Evolutionary conservation across 2,113 vertebrate species (phyloP).

Genomic region (Plecturocebus donacophilus): DNA sequence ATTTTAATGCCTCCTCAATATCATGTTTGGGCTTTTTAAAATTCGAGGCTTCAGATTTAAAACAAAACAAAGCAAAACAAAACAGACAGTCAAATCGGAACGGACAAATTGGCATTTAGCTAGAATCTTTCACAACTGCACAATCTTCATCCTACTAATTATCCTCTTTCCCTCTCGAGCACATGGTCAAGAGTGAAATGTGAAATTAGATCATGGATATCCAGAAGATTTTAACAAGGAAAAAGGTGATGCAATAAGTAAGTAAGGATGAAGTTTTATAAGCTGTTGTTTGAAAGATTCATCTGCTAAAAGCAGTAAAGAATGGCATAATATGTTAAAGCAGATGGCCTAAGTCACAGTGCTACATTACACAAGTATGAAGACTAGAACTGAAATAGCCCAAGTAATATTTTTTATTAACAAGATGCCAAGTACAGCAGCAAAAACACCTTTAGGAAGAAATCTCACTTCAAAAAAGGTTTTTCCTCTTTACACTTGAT

Average conservation of each 20-base stretch:
- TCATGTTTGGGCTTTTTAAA: neutral
- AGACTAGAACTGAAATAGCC: constrained; percentile 39
- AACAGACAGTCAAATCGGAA: neutral
- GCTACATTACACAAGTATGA: neutral
- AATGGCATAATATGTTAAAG: neutral
- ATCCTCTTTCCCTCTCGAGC: neutral
- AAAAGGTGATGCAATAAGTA: neutral
- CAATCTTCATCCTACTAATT: neutral
- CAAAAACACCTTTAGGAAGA: constrained; percentile 33
- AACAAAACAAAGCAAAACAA: constrained; percentile 15
- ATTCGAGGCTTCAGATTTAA: constrained; percentile 4
- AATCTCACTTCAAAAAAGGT: constrained; percentile 50
- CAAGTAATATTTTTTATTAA: constrained; percentile 29
- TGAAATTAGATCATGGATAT: neutral
- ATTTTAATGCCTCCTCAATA: neutral
- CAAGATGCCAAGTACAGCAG: constrained; percentile 56
- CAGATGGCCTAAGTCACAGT: constrained; percentile 43
- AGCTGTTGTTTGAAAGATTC: constrained; percentile 2
- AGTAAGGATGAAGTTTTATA: neutral
- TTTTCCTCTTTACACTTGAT: constrained; percentile 44
- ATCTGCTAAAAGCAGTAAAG: neutral
- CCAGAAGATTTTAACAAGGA: neutral
- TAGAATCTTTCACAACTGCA: neutral
- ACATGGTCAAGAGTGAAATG: neutral
- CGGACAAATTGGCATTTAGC: neutral